A percentile compares a stretch with the other conserved stretches of the same genome.
Conservation (phyloP, 2,888 invertebrate species). For the Sycophila texana region DNA sequence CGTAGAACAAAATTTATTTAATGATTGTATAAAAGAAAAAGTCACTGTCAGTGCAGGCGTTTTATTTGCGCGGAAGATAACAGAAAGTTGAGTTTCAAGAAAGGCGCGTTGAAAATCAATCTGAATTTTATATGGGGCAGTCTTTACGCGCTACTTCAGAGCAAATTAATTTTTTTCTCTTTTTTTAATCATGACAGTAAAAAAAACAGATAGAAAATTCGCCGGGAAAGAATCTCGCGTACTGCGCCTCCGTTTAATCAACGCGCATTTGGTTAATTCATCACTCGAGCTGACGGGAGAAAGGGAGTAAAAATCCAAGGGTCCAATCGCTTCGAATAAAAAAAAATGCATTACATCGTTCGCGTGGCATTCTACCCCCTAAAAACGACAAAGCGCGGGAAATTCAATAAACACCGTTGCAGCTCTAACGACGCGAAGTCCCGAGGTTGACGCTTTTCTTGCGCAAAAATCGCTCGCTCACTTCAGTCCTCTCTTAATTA, state of each 20-base stretch:
- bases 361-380: background rate
- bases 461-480: background rate
- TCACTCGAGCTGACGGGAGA: background rate
- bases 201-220: background rate
- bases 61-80: no score
- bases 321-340: background rate
- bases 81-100: no score
- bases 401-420: constrained; percentile 6
- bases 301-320: background rate
- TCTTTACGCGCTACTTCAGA: constrained; percentile 13
- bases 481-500: background rate
- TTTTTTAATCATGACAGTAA: background rate
- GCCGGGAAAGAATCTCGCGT: background rate
- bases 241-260: no score
- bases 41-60: no score
- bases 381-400: background rate
- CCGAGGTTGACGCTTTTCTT: no score
- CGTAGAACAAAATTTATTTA: no score
- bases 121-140: no score
- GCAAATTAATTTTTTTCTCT: background rate
- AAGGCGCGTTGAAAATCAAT: no score
- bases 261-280: background rate
- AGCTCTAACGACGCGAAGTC: background rate
- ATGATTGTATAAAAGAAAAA: no score
- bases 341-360: background rate